Evolutionary conservation across 2,113 vertebrate species (phyloP), one percentile per base, ranked within the genome.

Genomic region (Galbula dea): DNA sequence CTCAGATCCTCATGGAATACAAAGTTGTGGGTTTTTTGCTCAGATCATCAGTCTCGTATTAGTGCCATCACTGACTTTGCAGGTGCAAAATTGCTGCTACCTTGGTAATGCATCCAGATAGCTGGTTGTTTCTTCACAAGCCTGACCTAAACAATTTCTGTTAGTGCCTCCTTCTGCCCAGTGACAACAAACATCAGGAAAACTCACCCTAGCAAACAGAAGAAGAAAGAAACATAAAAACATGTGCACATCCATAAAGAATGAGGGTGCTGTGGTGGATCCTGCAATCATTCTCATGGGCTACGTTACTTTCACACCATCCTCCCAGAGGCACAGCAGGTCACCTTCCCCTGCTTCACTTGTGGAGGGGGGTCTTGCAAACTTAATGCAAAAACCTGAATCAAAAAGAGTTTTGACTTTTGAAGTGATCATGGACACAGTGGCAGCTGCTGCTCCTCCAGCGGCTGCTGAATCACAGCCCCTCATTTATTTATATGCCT

Each of bases 401-500:
- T 72, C 32, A 39, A 61, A 81, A 32, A 21, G 45, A 24, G 29
- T 41, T 30, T 13, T 75, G 43, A 57, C 66, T 86, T 94, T 93
- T 86, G 87, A 77, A 92, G 61, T 0, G 6, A 43, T 88, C 36
- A 1, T 17, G 77, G 89, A 81, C 77, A 61, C 10, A 12, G 78
- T 46, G 87, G 76, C 73, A 86, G 91, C 72, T 85, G 62, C 83
- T 66, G 66, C 74, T 87, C 59, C 74, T 66, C 66, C 71, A 58
- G 73, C 41, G 52, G 71, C 67, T 92, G 87, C 82, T 93, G 93
- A 95, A 91, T 94, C 91, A 94, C 84, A 81, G 65, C 78, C 75
- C 84, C 78, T 92, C 84, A 36, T 79, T 90, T 91, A 89, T 94
- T 95, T 76, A 91, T 59, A 88, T 90, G 67, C 36, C 21, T 92